Base-by-base conservation (phyloP, 2,888 invertebrate species). In the Timandra comae region DNA sequence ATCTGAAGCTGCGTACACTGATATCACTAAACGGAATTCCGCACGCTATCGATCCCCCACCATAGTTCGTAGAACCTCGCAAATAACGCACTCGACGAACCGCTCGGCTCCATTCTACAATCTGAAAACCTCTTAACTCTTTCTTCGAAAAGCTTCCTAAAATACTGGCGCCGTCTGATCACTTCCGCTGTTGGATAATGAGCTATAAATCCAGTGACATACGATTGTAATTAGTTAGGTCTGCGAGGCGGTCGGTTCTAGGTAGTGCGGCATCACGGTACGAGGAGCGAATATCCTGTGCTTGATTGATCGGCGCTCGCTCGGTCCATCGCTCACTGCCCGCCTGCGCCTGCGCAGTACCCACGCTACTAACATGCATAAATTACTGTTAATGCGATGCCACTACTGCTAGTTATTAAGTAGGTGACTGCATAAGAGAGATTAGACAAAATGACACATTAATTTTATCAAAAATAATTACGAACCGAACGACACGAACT, bases 251-350 rank as follows among this genome's bases (percentile, higher is more conserved):
- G 53, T 46, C 45, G 46, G 51, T 70, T 74, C 72, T 74, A 73
- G 72, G 63, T 64, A 74, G 51, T 48, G 61, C 77, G 80, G 79
- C 63, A 74, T 68, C 69, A 82, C 74, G 82, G 68, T 80, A 76
- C 55, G 65, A 57, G 60, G 74, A 77, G 80, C 82, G 77, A 35
- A 82, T 74, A 76, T 84, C 85, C 85, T 84, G 81, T 69, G 58
- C 49, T 52, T 76, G 77, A 78, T 77, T 71, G 72, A 79, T 74
- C 46, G 58, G 53, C 54, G 42, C 52, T 56, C 57, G 57, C 44
- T 48, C 44, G 41, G 40, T 52, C 40, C 41, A 26, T 49, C 49
- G 44, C 41, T 52, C 50, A 49, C n/a, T n/a, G n/a, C 16, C 16
- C 16, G 16, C 16, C n/a, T n/a, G n/a, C n/a, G n/a, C n/a, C n/a